Evolutionary conservation across 2,888 invertebrate species (phyloP).

Genomic region (Clivina fossor): DNA sequence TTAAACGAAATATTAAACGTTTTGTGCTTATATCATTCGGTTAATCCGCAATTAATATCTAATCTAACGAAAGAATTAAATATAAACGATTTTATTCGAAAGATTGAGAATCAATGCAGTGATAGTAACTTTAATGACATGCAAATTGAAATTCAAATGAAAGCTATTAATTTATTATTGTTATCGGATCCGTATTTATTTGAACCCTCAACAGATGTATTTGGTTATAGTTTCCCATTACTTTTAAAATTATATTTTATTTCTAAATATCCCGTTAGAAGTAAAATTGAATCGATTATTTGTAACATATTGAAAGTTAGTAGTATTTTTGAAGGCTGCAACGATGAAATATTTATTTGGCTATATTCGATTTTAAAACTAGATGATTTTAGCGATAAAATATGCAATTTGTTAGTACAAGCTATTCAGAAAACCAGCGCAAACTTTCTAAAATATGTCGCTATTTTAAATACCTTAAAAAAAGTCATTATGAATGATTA

Average conservation of each 20-base stretch:
- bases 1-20: slow-evolving; percentile 57
- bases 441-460: slow-evolving; percentile 34
- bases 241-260: slow-evolving; percentile 54
- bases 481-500: slow-evolving; percentile 1
- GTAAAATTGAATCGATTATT: slow-evolving; percentile 46
- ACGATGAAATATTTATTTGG: slow-evolving; percentile 69
- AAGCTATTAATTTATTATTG: slow-evolving; percentile 52
- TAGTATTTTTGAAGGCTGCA: slow-evolving; percentile 65
- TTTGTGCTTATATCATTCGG: slow-evolving; percentile 57
- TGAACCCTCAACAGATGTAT: slow-evolving; percentile 43
- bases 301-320: slow-evolving; percentile 63
- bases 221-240: slow-evolving; percentile 41
- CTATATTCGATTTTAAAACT: slow-evolving; percentile 54
- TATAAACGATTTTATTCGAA: slow-evolving; percentile 27
- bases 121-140: slow-evolving; percentile 47
- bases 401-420: slow-evolving; percentile 1
- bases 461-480: slow-evolving; percentile 9
- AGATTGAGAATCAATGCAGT: slow-evolving; percentile 35
- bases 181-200: slow-evolving; percentile 50
- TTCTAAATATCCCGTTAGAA: slow-evolving; percentile 46
- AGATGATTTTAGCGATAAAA: slow-evolving; percentile 13
- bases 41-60: slow-evolving; percentile 59
- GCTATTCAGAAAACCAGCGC: slow-evolving; percentile 19
- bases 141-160: slow-evolving; percentile 51
- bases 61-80: slow-evolving; percentile 38